Evolutionary conservation across 2,797 vertebrate species (phyloP), one percentile per base, ranked within the genome.

Genomic region (Philypnodon macrostomus): DNA sequence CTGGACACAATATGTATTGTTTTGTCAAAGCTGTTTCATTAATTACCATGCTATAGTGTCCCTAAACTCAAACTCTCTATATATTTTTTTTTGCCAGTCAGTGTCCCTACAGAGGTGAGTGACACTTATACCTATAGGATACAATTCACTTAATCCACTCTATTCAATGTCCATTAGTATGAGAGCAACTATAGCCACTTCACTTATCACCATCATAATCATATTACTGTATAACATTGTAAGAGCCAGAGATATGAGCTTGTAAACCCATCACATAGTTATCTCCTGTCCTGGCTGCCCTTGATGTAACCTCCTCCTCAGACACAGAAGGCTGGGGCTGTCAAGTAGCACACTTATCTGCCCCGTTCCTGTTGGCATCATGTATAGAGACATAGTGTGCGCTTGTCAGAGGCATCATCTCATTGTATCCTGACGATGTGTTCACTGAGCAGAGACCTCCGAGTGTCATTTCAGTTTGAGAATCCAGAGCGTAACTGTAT

Each of bases 271-370:
- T 18, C 9, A 7, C 16, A 10, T 16, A 2, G 32, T 40, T 26
- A 26, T 66, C 47, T 64, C 53, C 66, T 55, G 57, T 69, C 63
- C 55, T 70, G 58, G 53, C 44, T 21, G 40, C 54, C 45, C 59
- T 37, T 36, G 38, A 38, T 42, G 26, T 17, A 74, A 52, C 66
- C 45, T n/a, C n/a, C n/a, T n/a, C n/a, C n/a, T 51, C 34, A 38
- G 55, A 60, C 41, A 27, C 62, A 59, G 67, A 9, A 51, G 27
- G 35, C 47, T 30, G 39, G 0, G 18, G 26, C 62, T 75, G 75
- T 78, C 73, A 75, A 69, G 63, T 52, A 63, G 49, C 53, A 62
- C 56, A 47, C 64, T 74, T 77, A 72, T 72, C 60, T 45, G 27
- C 62, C n/a, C n/a, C 52, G 67, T 2, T 58, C 53, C 35, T 49